Conservation (phyloP, 1,140 invertebrate species). For the Rhizoglyphus robini region DNA sequence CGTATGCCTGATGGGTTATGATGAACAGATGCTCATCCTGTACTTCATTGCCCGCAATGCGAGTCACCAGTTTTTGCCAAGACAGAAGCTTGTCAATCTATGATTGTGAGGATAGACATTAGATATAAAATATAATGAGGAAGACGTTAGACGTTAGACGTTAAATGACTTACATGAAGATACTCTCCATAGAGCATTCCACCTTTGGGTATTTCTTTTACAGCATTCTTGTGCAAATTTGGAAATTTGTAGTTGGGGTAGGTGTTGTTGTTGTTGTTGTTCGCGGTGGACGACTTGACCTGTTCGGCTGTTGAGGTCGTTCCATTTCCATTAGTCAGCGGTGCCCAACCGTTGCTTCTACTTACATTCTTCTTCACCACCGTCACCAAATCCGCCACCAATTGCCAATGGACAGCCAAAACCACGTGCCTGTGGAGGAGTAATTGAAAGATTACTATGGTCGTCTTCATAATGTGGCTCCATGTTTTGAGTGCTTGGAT, state of each 20-base stretch:
- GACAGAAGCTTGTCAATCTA: conserved; percentile 70
- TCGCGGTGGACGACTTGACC: neutral
- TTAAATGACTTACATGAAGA: conserved; percentile 47
- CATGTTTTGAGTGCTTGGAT: too few species aligned
- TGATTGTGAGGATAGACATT: neutral
- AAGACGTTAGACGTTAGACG: too few species aligned
- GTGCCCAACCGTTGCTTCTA: too few species aligned
- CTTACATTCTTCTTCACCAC: too few species aligned
- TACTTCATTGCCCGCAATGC: conserved; percentile 47
- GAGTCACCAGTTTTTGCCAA: conserved; percentile 68
- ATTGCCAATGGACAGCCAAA: neutral
- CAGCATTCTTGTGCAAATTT: neutral
- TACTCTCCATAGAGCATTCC: conserved; percentile 74
- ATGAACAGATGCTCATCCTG: conserved; percentile 98
- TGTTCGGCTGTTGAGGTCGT: neutral
- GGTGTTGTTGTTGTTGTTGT: neutral
- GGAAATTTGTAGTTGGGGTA: neutral
- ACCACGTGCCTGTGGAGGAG: too few species aligned
- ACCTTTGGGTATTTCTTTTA: conserved; percentile 22
- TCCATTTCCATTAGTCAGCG: too few species aligned
- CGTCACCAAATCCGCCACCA: neutral
- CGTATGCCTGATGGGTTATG: conserved; percentile 95
- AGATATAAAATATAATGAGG: conserved; percentile 20
- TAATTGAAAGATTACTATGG: neutral
- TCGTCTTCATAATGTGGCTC: too few species aligned